Conservation (phyloP, 1,140 invertebrate genomes). For the Fopius arisanus region DNA sequence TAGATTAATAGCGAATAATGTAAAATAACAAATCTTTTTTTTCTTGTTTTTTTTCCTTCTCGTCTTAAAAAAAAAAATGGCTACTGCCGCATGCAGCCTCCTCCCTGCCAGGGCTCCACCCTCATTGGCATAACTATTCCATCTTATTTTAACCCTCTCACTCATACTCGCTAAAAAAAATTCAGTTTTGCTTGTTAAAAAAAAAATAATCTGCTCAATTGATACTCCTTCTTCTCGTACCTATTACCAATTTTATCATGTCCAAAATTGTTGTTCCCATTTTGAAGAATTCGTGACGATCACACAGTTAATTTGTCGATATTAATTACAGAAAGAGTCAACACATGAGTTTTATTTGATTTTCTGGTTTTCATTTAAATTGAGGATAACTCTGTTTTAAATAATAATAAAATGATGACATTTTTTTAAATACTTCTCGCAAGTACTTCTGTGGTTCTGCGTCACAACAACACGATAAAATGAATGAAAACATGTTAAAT, state of each 20-base stretch:
- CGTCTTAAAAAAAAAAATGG: constrained; percentile 29
- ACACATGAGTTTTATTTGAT: neutral
- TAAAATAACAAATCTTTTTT: constrained; percentile 31
- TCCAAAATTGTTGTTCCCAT: neutral
- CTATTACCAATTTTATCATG: neutral
- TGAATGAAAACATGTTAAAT: neutral
- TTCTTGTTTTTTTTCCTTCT: constrained; percentile 16
- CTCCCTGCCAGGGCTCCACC: constrained; percentile 31
- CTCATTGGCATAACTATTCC: constrained; percentile 24
- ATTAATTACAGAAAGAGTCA: neutral
- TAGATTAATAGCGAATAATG: constrained; percentile 29
- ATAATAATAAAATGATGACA: neutral
- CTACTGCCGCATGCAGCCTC: constrained; percentile 32
- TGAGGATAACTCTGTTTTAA: neutral
- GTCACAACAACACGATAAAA: neutral
- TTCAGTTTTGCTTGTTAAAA: neutral
- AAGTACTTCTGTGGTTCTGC: neutral
- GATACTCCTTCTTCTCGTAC: neutral
- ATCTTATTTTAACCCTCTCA: neutral
- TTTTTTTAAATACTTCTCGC: neutral
- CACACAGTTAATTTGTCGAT: neutral
- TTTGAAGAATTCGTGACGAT: neutral
- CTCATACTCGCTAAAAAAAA: neutral
- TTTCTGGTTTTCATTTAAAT: neutral
- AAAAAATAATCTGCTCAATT: neutral